Base-by-base conservation (phyloP, 2,113 vertebrate genomes). In the Xenopus borealis region DNA sequence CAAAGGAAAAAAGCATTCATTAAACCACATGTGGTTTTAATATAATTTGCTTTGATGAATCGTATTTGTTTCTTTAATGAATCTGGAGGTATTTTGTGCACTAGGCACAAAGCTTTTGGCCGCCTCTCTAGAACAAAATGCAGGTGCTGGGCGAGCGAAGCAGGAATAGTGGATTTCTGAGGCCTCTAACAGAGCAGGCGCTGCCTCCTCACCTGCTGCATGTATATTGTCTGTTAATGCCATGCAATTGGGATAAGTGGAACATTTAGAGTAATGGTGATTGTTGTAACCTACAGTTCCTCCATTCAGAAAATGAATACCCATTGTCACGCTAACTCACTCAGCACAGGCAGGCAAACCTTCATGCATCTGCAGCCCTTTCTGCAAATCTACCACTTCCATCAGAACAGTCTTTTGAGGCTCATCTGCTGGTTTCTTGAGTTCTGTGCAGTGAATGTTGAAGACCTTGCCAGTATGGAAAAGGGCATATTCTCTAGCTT, bases 211-310 rank as follows among this genome's bases (percentile, higher is more conserved):
- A 13, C 71, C 40, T n/a, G 55, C 69, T 47, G 63, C 20, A 62
- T 68, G 23, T 57, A 12, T 62, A 33, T 61, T 75, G 33, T 20
- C 19, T 27, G 33, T 14, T 16, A 47, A 16, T 30, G 13, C 18
- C 73, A 62, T 55, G 50, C 66, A 75, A 75, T 69, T 75, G 47
- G 66, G 45, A 69, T 69, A 75, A 75, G 73, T 69, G 73, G 73
- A 69, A 63, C 73, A 75, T 33, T 75, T 75, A 63, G 23, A 62
- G 58, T 69, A 75, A 75, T 75, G 58, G 69, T 75, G 58, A 75
- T 75, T 69, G 23, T 27, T 27, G 73, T 69, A 69, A 63, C 73
- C 45, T 69, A 45, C 59, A 50, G 58, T 46, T 69, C 16, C 59
- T 27, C 73, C 58, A 69, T 23, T 12, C 58, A 61, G 20, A 62